phyloP scores from a whole-genome alignment of 2,113 vertebrate species.

The Cynopterus brachyotis region DNA sequence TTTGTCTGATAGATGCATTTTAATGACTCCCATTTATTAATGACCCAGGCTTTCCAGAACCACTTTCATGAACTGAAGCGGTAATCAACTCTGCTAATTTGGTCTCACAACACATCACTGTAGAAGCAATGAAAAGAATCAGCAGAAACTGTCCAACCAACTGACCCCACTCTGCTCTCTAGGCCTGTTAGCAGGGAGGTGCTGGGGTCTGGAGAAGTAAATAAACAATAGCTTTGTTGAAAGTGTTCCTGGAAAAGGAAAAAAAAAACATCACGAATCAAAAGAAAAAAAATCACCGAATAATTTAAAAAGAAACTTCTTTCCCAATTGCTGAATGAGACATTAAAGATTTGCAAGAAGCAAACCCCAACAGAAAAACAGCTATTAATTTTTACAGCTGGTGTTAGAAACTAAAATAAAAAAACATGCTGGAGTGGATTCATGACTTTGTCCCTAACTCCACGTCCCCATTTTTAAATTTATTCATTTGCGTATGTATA shows the following conservation, averaged over 20 bases:
- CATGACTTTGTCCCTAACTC: conserved; percentile 57
- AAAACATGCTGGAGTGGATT: conserved; percentile 43
- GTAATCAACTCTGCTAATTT: not conserved
- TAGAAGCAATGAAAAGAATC: not conserved
- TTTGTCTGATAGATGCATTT: conserved; percentile 22
- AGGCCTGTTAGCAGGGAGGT: not conserved
- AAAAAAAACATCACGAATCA: not conserved
- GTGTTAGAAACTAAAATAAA: conserved; percentile 60
- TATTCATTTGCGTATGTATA: not conserved
- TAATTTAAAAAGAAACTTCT: conserved; percentile 57
- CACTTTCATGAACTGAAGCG: not conserved
- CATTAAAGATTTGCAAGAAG: conserved; percentile 36
- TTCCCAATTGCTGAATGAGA: conserved; percentile 33
- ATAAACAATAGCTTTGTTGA: not conserved
- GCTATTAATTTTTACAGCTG: conserved; percentile 48
- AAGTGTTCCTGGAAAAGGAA: not conserved
- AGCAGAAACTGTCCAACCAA: fast-evolving
- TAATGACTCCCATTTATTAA: conserved; percentile 44
- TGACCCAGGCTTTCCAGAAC: not conserved
- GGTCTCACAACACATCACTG: not conserved
- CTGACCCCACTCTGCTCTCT: not conserved
- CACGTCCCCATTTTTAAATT: conserved; percentile 43
- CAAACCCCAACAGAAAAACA: conserved; percentile 1
- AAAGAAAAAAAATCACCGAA: not conserved
- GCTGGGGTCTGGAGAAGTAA: not conserved